Conservation (phyloP, 2,888 invertebrate genomes). For the Lepidochrysops patricia region DNA sequence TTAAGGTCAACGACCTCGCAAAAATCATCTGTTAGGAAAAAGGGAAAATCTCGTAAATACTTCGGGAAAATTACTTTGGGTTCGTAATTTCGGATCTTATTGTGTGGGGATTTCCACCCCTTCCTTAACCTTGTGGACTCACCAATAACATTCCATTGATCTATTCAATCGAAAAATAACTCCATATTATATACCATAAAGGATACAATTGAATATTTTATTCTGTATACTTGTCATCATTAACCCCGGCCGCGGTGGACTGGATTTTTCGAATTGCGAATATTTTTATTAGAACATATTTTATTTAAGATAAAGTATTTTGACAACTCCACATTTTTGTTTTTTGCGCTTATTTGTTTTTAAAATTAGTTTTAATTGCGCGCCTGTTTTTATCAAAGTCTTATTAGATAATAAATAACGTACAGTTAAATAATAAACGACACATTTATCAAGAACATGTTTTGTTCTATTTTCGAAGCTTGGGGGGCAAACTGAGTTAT, state of each 20-base stretch:
- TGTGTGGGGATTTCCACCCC: conserved; percentile 40
- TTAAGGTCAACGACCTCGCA: background rate
- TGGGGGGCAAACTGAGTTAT: conserved; percentile 17
- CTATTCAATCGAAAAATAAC: background rate
- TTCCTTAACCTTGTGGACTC: conserved; percentile 37
- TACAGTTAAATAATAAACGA: background rate
- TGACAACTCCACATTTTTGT: too few species aligned
- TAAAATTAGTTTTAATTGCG: background rate
- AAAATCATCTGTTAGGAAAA: background rate
- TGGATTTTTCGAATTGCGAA: background rate
- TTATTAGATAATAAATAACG: background rate
- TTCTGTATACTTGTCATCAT: background rate
- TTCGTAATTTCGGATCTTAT: conserved; percentile 24
- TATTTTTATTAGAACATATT: too few species aligned
- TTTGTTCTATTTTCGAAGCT: conserved; percentile 22
- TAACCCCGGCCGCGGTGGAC: background rate
- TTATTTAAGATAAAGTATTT: too few species aligned
- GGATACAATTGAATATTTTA: background rate
- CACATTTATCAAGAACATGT: conserved; percentile 14
- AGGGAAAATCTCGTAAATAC: conserved; percentile 8
- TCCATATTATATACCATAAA: background rate
- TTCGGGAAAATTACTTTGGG: background rate
- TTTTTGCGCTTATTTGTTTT: too few species aligned
- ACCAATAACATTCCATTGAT: conserved; percentile 37
- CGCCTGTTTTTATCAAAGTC: background rate